These are phyloP conservation scores for Caenorhabditis imperialis DNA, from an alignment of 2,888 invertebrate genomes.

Conservation along the genomic window DNA sequence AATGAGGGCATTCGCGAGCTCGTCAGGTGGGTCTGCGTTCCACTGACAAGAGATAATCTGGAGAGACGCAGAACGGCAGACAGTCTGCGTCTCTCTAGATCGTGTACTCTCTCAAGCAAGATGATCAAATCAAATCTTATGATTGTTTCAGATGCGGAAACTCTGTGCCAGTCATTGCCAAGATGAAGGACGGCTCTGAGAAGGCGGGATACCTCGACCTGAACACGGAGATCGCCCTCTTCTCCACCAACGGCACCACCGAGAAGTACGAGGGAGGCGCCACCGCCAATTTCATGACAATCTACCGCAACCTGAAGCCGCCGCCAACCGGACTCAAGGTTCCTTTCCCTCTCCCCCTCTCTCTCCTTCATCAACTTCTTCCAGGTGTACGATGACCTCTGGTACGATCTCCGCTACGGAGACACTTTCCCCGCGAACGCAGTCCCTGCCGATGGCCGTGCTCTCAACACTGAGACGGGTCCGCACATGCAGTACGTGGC, in stretches of 20 bases:
- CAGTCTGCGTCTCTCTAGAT: too few relatives aligned
- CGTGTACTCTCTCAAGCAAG: too few relatives aligned
- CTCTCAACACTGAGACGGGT: constrained; percentile 56
- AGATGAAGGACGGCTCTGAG: constrained; percentile 58
- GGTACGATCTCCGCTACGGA: constrained; percentile 66
- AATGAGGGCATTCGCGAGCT: constrained; percentile 50
- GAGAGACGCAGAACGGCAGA: too few relatives aligned
- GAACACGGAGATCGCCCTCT: constrained; percentile 61
- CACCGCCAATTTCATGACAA: constrained; percentile 59
- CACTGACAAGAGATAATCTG: too few relatives aligned
- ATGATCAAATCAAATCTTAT: too few relatives aligned
- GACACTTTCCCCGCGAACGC: constrained; percentile 63
- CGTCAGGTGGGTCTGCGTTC: too few relatives aligned
- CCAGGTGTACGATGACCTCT: constrained; percentile 65
- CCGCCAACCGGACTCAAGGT: constrained; percentile 67
- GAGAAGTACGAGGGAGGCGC: constrained; percentile 62
- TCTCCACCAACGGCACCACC: constrained; percentile 61
- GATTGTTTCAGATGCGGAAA: constrained; percentile 61
- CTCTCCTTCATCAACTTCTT: background rate
- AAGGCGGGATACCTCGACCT: constrained; percentile 64
- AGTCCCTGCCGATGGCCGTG: constrained; percentile 62
- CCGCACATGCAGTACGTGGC: constrained; percentile 68
- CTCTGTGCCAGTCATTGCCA: constrained; percentile 66
- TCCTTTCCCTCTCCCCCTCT: background rate
- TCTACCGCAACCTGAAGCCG: constrained; percentile 66